phyloP scores from a whole-genome alignment of 2,888 invertebrate genomes.

The Pristionchus japonicus region DNA sequence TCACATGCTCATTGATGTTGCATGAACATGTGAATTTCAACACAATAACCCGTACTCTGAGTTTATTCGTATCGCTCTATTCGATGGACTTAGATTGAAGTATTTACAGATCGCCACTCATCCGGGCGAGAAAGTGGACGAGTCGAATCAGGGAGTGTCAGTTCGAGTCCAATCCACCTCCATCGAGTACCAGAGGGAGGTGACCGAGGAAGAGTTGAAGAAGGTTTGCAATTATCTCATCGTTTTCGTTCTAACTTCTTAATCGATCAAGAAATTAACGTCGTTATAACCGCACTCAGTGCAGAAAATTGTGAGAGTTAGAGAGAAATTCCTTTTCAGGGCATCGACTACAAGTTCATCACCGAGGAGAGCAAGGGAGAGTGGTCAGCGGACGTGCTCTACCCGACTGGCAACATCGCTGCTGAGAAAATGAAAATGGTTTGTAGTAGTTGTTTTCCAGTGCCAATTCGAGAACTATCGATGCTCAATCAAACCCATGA shows the following conservation, averaged over 20 bases:
- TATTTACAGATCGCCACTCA: constrained; percentile 29
- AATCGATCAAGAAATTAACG: no score
- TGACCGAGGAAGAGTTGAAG: constrained; percentile 18
- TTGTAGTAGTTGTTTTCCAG: not conserved
- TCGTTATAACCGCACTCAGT: no score
- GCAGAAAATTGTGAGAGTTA: no score
- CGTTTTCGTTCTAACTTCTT: no score
- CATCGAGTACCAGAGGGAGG: constrained; percentile 18
- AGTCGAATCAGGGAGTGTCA: not conserved
- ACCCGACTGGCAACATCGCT: not conserved
- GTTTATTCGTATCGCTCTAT: no score
- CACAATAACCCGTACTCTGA: no score
- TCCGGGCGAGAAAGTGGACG: constrained; percentile 37
- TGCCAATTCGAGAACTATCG: no score
- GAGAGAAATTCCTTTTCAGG: no score
- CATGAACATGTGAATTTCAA: no score
- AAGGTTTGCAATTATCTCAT: not conserved
- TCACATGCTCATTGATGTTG: no score
- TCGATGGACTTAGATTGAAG: no score
- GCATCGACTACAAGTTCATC: constrained; percentile 5
- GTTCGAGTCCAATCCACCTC: not conserved
- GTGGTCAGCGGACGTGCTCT: constrained; percentile 3
- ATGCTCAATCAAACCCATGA: no score
- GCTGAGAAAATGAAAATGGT: not conserved
- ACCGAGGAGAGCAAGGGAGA: not conserved